Conservation (phyloP, 53 echinoderm and acorn worm species). For the Paelopatides confundens region DNA sequence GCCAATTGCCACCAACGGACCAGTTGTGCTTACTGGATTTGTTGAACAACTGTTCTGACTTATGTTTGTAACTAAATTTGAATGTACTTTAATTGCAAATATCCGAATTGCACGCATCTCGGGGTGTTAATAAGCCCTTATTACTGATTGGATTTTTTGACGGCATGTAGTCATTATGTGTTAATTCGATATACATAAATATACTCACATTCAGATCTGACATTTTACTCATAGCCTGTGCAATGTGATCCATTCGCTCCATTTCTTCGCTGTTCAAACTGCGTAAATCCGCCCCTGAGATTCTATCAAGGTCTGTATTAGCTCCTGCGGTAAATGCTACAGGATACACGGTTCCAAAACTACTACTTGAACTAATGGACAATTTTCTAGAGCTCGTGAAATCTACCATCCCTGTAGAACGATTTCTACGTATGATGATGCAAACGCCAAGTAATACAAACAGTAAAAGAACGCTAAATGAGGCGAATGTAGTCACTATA, state of each 20-base stretch:
- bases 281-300: neutral
- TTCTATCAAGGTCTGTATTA: neutral
- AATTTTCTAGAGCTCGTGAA: neutral
- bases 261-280: constrained; percentile 6
- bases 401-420: neutral
- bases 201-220: neutral
- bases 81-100: no score
- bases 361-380: neutral
- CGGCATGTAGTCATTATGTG: no score
- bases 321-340: neutral
- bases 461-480: neutral
- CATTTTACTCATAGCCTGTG: neutral
- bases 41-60: no score
- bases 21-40: no score
- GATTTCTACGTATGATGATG: neutral
- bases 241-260: neutral
- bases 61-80: no score
- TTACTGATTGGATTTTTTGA: no score
- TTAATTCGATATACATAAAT: no score
- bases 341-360: neutral
- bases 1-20: no score
- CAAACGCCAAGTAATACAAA: neutral
- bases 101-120: no score
- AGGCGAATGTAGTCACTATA: neutral
- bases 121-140: no score